These are phyloP conservation scores for Nasonovia ribisnigri DNA, from an alignment of 2,888 invertebrate genomes.

Conservation along the genomic window DNA sequence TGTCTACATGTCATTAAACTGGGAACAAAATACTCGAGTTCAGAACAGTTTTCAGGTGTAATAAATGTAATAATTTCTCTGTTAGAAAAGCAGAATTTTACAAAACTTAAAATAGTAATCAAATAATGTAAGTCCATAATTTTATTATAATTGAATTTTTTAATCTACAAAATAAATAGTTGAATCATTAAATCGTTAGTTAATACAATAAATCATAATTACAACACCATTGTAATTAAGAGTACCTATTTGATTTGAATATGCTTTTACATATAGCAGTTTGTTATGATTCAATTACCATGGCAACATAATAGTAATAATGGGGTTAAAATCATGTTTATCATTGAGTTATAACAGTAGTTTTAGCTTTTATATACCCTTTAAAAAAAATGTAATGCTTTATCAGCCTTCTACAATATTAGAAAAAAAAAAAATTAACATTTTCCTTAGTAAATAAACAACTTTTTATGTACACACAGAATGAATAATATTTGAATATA, in stretches of 20 bases:
- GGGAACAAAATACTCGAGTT: slow-evolving; percentile 48
- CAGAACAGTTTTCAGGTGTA: slow-evolving; percentile 50
- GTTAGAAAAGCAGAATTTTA: slow-evolving; percentile 32
- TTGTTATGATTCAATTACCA: slow-evolving; percentile 57
- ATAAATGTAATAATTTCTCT: slow-evolving; percentile 54
- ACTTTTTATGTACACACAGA: slow-evolving; percentile 37
- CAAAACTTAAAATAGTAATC: slow-evolving; percentile 17
- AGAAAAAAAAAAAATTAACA: slow-evolving; percentile 37
- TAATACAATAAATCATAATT: slow-evolving; percentile 10
- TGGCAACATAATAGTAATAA: slow-evolving; percentile 51
- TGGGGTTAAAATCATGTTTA: slow-evolving; percentile 26
- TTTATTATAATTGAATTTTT: slow-evolving; percentile 11
- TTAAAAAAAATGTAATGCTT: slow-evolving; percentile 16
- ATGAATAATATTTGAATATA: slow-evolving; percentile 14
- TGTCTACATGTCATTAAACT: slow-evolving; percentile 31
- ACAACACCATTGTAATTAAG: neutral
- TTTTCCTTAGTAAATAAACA: slow-evolving; percentile 2
- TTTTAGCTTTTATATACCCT: neutral
- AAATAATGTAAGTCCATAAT: slow-evolving; percentile 49
- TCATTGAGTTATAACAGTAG: slow-evolving; percentile 11
- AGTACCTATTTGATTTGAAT: neutral
- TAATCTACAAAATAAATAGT: slow-evolving; percentile 57
- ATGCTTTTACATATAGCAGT: neutral
- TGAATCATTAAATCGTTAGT: slow-evolving; percentile 45
- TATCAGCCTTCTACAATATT: slow-evolving; percentile 46